Evolutionary conservation across 1,140 invertebrate species (phyloP).

Genomic region (Frieseomelitta varia): DNA sequence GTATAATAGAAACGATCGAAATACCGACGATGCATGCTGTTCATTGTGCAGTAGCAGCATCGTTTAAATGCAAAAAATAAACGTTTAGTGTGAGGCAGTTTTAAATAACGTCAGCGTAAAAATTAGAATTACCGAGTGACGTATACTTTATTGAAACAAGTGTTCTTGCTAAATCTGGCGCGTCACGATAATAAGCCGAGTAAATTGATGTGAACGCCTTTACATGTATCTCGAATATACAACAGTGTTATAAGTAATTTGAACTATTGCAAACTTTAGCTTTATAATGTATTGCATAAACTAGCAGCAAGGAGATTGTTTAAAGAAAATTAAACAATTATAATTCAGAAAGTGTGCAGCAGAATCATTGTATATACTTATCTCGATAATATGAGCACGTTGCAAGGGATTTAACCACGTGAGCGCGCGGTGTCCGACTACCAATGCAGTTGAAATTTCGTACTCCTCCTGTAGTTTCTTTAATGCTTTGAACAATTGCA

Average conservation of each 20-base stretch:
- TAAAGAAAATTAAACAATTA: not conserved
- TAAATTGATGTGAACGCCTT: conserved; percentile 25
- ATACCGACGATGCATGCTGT: not conserved
- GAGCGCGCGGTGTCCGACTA: not conserved
- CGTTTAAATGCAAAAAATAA: not conserved
- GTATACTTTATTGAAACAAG: conserved; percentile 55
- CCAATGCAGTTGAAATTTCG: not conserved
- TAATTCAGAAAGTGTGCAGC: not conserved
- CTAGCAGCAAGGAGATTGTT: not conserved
- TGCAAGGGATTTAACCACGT: not conserved
- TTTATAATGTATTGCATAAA: not conserved
- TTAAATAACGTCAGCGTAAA: conserved; percentile 39
- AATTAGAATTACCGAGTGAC: conserved; percentile 44
- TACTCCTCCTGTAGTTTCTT: not conserved
- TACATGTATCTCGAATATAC: too few relatives aligned
- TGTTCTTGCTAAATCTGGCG: conserved; percentile 55
- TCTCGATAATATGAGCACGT: not conserved
- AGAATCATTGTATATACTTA: conserved; percentile 29
- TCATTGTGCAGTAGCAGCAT: too few relatives aligned
- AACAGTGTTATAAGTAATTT: not conserved
- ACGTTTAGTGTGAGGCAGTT: not conserved
- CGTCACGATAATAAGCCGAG: conserved; percentile 33
- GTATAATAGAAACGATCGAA: not conserved
- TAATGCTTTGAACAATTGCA: not conserved
- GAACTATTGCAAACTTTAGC: not conserved